Base-by-base conservation (phyloP, 2,113 vertebrate species). In the Struthio camelus region DNA sequence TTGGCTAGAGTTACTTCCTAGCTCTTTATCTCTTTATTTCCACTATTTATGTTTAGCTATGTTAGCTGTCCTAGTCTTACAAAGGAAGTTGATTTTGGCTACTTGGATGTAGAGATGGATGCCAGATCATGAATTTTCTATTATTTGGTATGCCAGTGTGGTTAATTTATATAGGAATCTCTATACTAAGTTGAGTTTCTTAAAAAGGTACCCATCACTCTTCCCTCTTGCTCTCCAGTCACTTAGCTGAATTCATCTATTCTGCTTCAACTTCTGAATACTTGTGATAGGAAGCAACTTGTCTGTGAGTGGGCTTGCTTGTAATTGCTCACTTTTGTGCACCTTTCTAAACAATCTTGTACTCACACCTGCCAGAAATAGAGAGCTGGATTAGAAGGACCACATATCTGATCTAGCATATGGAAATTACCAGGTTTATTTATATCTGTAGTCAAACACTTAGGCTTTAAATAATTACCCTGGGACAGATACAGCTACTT, bases 401-500 rank as follows among this genome's bases (percentile, higher is more conserved):
- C 53, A 65, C 2, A 0, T 24, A 5, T 38, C 51, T 90, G 48
- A 76, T 38, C 17, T 13, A 81, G 30, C 6, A 4, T 9, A 69
- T 6, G 11, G 40, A 82, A 87, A 77, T 70, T 17, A 3, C 15
- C 32, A 64, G n/a, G 22, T 67, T 90, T 72, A 38, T 93, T 94
- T 90, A 58, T 80, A 61, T 16, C 7, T 79, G 5, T 73, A 80
- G 71, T 50, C 27, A 94, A 92, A 89, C 5, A 87, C 59, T 85
- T 58, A 80, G 16, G 10, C 40, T 87, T 80, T 94, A 76, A 95
- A 93, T 85, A 69, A 92, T 96, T 91, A 84, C 34, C 18, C 73
- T 22, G 27, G 15, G 9, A 40, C 51, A 82, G 28, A n/a, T 24
- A 78, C 85, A 94, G 3, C 7, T 69, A 18, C 36, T 89, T 94